Percentiles rank a stretch among this genome's conserved stretches.
Conservation (phyloP, 2,113 vertebrate genomes). For the Anser cygnoides region DNA sequence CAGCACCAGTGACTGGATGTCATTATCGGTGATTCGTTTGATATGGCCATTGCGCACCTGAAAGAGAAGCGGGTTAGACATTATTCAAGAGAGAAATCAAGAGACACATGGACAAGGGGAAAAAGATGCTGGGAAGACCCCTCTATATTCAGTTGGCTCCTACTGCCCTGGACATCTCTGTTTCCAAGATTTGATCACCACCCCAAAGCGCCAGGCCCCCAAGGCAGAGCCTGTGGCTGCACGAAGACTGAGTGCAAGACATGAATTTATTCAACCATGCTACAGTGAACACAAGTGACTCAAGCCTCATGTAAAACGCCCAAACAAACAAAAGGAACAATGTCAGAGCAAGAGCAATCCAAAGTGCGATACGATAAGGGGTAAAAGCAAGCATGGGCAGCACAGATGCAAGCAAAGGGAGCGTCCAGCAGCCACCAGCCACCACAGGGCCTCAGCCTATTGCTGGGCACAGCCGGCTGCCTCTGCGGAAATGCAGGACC, state of each 20-base stretch:
- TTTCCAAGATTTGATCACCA: neutral
- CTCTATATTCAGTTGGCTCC: neutral
- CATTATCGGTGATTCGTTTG: conserved; percentile 93
- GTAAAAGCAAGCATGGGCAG: neutral
- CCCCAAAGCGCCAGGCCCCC: neutral
- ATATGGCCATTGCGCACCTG: conserved; percentile 97
- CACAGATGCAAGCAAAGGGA: neutral
- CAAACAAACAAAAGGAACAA: neutral
- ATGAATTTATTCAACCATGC: neutral
- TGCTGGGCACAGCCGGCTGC: neutral
- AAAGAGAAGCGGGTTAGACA: neutral
- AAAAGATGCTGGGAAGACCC: neutral
- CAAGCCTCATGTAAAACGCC: neutral
- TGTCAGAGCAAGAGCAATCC: neutral
- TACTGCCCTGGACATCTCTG: accelerated
- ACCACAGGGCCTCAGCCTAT: neutral
- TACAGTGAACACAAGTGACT: neutral
- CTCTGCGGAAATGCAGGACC: neutral
- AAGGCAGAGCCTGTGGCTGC: neutral
- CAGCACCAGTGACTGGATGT: conserved; percentile 93
- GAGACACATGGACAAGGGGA: neutral
- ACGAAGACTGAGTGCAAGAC: accelerated
- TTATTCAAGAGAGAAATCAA: neutral
- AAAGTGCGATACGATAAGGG: neutral
- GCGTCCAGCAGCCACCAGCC: neutral